Percentiles rank a stretch among this genome's conserved stretches.
Conservation (phyloP, 2,113 vertebrate genomes). For the Erythrocercus mccallii region DNA sequence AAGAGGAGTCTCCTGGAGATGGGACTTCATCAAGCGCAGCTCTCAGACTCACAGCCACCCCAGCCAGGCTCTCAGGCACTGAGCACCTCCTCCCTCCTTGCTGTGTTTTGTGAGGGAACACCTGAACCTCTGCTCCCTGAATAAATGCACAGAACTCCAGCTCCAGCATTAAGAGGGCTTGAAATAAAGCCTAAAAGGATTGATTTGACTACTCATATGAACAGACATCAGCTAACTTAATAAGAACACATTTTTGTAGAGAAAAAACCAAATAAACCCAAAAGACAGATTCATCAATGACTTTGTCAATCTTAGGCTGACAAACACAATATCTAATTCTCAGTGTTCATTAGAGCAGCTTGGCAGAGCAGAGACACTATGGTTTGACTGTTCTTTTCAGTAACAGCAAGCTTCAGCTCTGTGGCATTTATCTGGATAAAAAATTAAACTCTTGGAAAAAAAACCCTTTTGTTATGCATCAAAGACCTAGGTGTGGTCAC, state of each 20-base stretch:
- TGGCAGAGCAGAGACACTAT: background rate
- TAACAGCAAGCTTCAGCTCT: background rate
- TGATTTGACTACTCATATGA: background rate
- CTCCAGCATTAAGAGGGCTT: background rate
- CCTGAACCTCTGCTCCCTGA: background rate
- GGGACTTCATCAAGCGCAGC: background rate
- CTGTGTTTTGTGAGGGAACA: background rate
- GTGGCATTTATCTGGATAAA: background rate
- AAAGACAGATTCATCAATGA: background rate
- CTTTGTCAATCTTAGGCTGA: background rate
- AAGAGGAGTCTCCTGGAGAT: background rate
- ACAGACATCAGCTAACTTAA: background rate
- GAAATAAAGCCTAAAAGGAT: background rate
- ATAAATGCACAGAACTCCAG: background rate
- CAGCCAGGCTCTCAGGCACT: background rate
- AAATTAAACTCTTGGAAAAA: background rate
- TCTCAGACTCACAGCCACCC: background rate
- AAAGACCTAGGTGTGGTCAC: background rate
- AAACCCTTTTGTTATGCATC: background rate
- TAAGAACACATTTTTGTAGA: background rate
- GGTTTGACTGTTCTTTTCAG: conserved; percentile 13
- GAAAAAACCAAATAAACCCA: background rate
- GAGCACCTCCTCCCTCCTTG: background rate
- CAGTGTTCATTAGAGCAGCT: background rate
- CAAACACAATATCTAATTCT: background rate